Evolutionary conservation across 2,888 invertebrate genomes (phyloP).

Genomic region (Autographa gamma): DNA sequence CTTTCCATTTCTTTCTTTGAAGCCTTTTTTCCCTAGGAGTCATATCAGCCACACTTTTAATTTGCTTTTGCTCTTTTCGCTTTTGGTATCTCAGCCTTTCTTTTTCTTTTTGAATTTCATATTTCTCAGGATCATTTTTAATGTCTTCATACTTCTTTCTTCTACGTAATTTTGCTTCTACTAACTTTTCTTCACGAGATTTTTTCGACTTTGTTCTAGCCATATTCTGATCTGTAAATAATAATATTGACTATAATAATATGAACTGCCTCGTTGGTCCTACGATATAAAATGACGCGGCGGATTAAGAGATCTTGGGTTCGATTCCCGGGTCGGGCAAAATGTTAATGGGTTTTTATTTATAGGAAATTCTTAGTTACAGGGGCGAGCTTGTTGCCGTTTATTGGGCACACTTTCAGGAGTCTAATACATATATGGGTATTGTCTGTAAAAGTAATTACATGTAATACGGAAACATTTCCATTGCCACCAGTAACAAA

Average conservation of each 20-base stretch:
- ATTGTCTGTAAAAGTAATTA: no score
- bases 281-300: not conserved
- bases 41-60: slow-evolving; percentile 30
- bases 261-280: not conserved
- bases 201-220: slow-evolving; percentile 30
- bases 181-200: slow-evolving; percentile 31
- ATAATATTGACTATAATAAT: slow-evolving; percentile 11
- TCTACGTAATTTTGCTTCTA: slow-evolving; percentile 7
- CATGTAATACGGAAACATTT: not conserved
- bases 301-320: not conserved
- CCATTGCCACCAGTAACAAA: not conserved
- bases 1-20: slow-evolving; percentile 40
- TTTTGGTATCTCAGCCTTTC: slow-evolving; percentile 33
- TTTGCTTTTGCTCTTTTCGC: slow-evolving; percentile 33
- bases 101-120: slow-evolving; percentile 33
- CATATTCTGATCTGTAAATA: slow-evolving; percentile 22
- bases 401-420: not conserved
- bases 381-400: slow-evolving; percentile 1
- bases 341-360: slow-evolving; percentile 1
- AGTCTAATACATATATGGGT: not conserved
- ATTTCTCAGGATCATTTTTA: slow-evolving; percentile 27
- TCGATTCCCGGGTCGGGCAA: not conserved
- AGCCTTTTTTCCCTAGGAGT: slow-evolving; percentile 30
- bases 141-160: slow-evolving; percentile 16
- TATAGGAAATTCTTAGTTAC: not conserved